Conservation (phyloP, 2,113 vertebrate genomes). For the Ammodramus savannarum region DNA sequence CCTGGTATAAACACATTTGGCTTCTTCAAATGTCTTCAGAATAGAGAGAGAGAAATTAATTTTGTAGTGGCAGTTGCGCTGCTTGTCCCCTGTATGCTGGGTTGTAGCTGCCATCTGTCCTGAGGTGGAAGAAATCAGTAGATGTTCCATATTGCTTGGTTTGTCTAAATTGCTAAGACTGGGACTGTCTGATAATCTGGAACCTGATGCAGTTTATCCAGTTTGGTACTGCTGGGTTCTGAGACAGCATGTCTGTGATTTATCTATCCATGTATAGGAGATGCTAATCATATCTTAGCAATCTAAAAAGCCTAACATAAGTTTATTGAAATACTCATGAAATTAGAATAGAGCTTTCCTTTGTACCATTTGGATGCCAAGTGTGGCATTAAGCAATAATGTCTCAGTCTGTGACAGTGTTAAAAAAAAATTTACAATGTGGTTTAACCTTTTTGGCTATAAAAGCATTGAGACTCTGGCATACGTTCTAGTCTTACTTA, state of each 20-base stretch:
- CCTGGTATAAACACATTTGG: background rate
- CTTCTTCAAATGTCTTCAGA: background rate
- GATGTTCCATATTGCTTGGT: background rate
- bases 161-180: background rate
- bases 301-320: background rate
- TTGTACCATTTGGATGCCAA: background rate
- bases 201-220: background rate
- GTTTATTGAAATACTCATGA: background rate
- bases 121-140: background rate
- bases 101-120: background rate
- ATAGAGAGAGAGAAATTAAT: background rate
- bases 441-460: background rate
- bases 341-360: background rate
- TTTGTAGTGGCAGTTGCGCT: background rate
- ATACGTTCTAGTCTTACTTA: background rate
- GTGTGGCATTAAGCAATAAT: background rate
- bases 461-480: background rate
- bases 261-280: background rate
- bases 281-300: background rate
- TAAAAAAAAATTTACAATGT: background rate
- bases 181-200: background rate
- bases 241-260: background rate
- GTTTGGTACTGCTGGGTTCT: background rate
- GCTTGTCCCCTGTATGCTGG: background rate
- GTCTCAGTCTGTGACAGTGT: background rate